Percentiles rank a stretch among this genome's conserved stretches.
These are phyloP conservation scores for Leptatherina wallacei DNA, from an alignment of 2,797 vertebrate species.

Conservation along the genomic window DNA sequence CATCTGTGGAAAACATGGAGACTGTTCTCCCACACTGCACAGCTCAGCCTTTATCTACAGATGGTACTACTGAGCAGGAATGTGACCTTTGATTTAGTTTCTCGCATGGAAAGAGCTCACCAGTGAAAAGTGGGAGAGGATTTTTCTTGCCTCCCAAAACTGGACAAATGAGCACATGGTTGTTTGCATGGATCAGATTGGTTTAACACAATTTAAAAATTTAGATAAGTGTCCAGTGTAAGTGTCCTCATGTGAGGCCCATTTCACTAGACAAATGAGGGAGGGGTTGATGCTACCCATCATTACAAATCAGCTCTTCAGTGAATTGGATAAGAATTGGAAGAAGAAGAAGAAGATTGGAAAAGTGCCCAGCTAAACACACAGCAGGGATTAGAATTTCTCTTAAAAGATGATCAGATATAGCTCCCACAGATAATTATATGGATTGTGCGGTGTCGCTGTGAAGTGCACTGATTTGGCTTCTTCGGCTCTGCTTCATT, in stretches of 20 bases:
- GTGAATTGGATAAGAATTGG: constrained; percentile 14
- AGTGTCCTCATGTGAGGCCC: constrained; percentile 79
- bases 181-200: constrained; percentile 71
- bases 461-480: constrained; percentile 57
- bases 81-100: constrained; percentile 84
- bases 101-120: constrained; percentile 68
- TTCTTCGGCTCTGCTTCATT: constrained; percentile 81
- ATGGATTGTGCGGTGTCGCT: constrained; percentile 42
- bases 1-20: constrained; percentile 86
- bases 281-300: constrained; percentile 55
- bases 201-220: constrained; percentile 78
- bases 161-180: constrained; percentile 71
- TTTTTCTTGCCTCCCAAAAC: constrained; percentile 52
- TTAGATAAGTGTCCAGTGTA: constrained; percentile 76
- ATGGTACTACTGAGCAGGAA: constrained; percentile 84
- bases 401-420: constrained; percentile 12
- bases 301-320: constrained; percentile 53
- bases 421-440: constrained; percentile 19
- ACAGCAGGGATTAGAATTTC: constrained; percentile 8
- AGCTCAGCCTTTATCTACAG: constrained; percentile 83
- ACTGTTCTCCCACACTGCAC: constrained; percentile 79
- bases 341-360: constrained; percentile 14
- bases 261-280: constrained; percentile 65
- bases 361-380: constrained; percentile 5
- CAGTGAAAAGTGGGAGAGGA: constrained; percentile 57